Evolutionary conservation across 2,113 vertebrate species (phyloP), one percentile per base, ranked within the genome.

Genomic region (Dicrurus megarhynchus): DNA sequence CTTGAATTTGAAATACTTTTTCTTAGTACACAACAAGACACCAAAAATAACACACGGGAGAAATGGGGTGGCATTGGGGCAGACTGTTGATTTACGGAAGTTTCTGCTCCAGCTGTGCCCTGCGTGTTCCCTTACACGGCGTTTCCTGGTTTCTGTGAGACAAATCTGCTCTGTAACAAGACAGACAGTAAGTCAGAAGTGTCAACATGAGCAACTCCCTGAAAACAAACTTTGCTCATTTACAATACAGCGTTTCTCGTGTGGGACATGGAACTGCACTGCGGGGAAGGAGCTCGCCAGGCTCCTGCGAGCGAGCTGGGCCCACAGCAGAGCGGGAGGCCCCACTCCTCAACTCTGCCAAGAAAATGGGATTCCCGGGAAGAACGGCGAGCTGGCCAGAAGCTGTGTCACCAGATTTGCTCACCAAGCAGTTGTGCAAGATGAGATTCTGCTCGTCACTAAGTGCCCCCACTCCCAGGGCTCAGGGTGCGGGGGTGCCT

Each of bases 211-310:
- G 64, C 41, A 75, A 95, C 84, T 92, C 86, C 90, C 85, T 86
- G 80, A 59, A 91, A 92, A 90, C 55, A 93, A 93, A 77, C 78
- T 91, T 73, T 78, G 44, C 41, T 95, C 50, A 26, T 91, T 94
- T 75, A 52, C 16, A 18, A 57, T 50, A 18, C 49, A n/a, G 86
- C 32, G 2, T 87, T 91, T 91, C 77, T 69, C 46, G 92, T 9
- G 61, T 22, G 75, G 80, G 73, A 74, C 56, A 6, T 5, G 53
- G 79, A 64, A 46, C 61, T 50, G 20, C 93, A 20, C 78, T 18
- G 53, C 4, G 1, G 77, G 44, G 33, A 59, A 86, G 32, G 63
- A 78, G 55, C 44, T 83, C 3, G 2, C 7, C 0, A 6, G 33
- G 33, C 19, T 33, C 53, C 84, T 13, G 44, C 1, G 26, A 24